A percentile compares a stretch with the other conserved stretches of the same genome.
Conservation (phyloP, 2,113 vertebrate species). For the Xiphophorus maculatus region DNA sequence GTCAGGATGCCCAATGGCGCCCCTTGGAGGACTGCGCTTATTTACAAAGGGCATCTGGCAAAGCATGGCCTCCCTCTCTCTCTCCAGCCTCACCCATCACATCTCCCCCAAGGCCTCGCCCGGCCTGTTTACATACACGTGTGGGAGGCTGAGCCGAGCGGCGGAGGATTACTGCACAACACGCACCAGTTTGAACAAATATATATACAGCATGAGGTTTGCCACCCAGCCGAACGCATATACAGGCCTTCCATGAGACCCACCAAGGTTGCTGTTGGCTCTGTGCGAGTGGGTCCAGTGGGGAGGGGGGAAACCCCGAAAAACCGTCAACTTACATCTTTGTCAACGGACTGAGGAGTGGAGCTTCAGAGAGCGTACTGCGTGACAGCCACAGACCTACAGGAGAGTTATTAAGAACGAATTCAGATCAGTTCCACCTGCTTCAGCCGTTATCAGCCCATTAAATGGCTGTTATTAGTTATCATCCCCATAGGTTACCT, state of each 20-base stretch:
- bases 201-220: slow-evolving; percentile 75
- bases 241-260: slow-evolving; percentile 51
- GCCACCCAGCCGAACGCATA: slow-evolving; percentile 68
- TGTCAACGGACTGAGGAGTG: not conserved
- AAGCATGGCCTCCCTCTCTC: slow-evolving; percentile 55
- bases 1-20: slow-evolving; percentile 62
- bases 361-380: not conserved
- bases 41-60: slow-evolving; percentile 91
- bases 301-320: not conserved
- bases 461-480: too few relatives aligned
- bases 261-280: slow-evolving; percentile 59
- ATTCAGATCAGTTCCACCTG: too few relatives aligned
- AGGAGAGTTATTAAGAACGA: not conserved
- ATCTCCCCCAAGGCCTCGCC: slow-evolving; percentile 39
- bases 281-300: not conserved
- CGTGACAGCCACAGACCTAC: not conserved
- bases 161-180: slow-evolving; percentile 61
- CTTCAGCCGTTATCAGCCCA: too few relatives aligned
- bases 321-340: slow-evolving; percentile 56
- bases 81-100: slow-evolving; percentile 32
- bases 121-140: slow-evolving; percentile 60
- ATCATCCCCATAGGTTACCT: too few relatives aligned
- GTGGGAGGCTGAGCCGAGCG: slow-evolving; percentile 47
- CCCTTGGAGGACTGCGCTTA: slow-evolving; percentile 69
- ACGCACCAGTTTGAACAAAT: slow-evolving; percentile 71